These are phyloP conservation scores for Chymomyza fuscimana DNA, from an alignment of 2,888 invertebrate species.

Conservation along the genomic window DNA sequence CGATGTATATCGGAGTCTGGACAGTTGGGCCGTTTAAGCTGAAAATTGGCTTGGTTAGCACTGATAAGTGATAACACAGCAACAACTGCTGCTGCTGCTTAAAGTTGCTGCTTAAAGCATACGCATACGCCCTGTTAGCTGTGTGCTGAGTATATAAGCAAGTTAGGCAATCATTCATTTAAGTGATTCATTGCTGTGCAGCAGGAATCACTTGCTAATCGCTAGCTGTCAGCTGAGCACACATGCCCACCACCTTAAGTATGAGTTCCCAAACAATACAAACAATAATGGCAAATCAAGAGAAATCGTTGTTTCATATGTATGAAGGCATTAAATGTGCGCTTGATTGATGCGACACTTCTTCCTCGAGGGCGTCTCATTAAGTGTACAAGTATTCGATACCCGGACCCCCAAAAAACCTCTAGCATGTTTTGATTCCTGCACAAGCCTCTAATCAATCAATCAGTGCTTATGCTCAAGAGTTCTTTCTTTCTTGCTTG, in stretches of 20 bases:
- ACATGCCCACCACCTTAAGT: not conserved
- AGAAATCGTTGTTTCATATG: conserved; percentile 51
- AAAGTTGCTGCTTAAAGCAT: conserved; percentile 3
- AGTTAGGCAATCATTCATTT: conserved; percentile 54
- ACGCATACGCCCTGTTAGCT: not conserved
- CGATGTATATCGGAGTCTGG: conserved; percentile 23
- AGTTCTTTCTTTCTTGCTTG: conserved; percentile 8
- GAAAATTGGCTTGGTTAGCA: conserved; percentile 7
- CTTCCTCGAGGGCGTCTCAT: conserved; percentile 68
- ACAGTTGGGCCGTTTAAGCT: conserved; percentile 17
- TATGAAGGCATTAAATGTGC: conserved; percentile 62
- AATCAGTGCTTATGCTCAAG: conserved; percentile 66
- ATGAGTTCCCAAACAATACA: conserved; percentile 27
- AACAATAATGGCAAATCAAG: conserved; percentile 69
- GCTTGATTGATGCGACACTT: conserved; percentile 71
- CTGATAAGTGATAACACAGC: conserved; percentile 26
- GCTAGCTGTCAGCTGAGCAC: conserved; percentile 57
- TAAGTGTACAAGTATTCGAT: conserved; percentile 53
- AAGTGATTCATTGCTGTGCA: conserved; percentile 53
- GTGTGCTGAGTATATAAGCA: not conserved
- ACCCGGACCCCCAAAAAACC: not conserved
- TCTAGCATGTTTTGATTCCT: not conserved
- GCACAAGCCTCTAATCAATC: conserved; percentile 70
- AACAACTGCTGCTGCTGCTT: not conserved
- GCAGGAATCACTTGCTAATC: conserved; percentile 49